Evolutionary conservation across 1,140 invertebrate species (phyloP).

Genomic region (Ectropis grisescens): DNA sequence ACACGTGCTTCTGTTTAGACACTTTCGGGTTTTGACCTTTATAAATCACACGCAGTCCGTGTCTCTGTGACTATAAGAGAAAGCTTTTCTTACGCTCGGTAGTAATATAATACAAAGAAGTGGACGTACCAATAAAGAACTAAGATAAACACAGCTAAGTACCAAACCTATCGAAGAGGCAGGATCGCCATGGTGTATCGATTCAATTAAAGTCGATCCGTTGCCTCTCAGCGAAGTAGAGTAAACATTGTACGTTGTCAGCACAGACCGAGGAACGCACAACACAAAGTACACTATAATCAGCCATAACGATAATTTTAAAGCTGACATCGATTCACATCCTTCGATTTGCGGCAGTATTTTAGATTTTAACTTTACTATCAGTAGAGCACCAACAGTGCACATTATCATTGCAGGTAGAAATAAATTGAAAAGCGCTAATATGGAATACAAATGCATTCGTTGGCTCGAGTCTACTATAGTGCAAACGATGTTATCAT

Average conservation of each 20-base stretch:
- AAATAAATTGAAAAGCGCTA: conserved; percentile 53
- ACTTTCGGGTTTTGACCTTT: too few species aligned
- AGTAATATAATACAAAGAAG: conserved; percentile 37
- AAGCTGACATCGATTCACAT: conserved; percentile 32
- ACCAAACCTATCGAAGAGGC: conserved; percentile 31
- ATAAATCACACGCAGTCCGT: conserved; percentile 17
- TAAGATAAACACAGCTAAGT: conserved; percentile 38
- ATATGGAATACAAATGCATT: conserved; percentile 50
- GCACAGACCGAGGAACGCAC: conserved; percentile 44
- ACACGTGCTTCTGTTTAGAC: too few species aligned
- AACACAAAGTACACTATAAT: conserved; percentile 42
- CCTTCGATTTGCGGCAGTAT: conserved; percentile 23
- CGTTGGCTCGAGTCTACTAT: conserved; percentile 47
- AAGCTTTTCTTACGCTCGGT: conserved; percentile 29
- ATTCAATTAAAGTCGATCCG: conserved; percentile 13
- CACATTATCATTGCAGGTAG: conserved; percentile 47
- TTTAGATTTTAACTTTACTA: conserved; percentile 40
- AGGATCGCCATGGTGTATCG: conserved; percentile 16
- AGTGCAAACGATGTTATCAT: conserved; percentile 37
- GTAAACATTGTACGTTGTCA: conserved; percentile 35
- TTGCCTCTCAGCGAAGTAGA: conserved; percentile 18
- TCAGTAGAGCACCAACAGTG: conserved; percentile 25
- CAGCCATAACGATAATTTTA: conserved; percentile 56
- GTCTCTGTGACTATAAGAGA: background rate
- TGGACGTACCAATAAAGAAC: conserved; percentile 34